phyloP scores from a whole-genome alignment of 2,888 invertebrate genomes.

The Leptogaster cylindrica region DNA sequence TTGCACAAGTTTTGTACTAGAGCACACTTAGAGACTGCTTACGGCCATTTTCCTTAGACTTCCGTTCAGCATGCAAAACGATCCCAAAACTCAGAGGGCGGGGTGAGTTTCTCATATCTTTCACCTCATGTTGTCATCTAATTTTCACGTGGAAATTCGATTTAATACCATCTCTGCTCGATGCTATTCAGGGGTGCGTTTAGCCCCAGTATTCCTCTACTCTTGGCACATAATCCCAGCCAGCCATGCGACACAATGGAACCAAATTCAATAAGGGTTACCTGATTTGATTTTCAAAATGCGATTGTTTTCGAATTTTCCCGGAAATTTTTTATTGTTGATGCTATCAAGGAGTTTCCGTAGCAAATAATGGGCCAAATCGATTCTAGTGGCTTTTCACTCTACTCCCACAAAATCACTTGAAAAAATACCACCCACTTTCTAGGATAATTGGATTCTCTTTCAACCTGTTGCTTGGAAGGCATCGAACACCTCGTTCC shows the following conservation, averaged over 20 bases:
- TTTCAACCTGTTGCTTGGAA: slow-evolving; percentile 33
- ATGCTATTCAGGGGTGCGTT: slow-evolving; percentile 34
- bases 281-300: slow-evolving; percentile 41
- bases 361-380: slow-evolving; percentile 37
- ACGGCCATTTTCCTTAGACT: slow-evolving; percentile 29
- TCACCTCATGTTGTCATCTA: slow-evolving; percentile 35
- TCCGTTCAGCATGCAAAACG: slow-evolving; percentile 38
- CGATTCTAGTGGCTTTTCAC: slow-evolving; percentile 36
- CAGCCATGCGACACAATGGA: slow-evolving; percentile 22
- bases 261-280: slow-evolving; percentile 41
- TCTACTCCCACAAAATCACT: slow-evolving; percentile 11
- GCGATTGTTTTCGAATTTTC: slow-evolving; percentile 41
- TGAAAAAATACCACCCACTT: slow-evolving; percentile 6
- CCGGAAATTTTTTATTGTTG: slow-evolving; percentile 41
- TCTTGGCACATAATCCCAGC: background rate
- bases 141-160: slow-evolving; percentile 41
- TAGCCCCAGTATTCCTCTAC: background rate
- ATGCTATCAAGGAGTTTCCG: slow-evolving; percentile 37
- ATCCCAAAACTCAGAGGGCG: slow-evolving; percentile 11
- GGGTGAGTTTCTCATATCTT: slow-evolving; percentile 33
- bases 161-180: slow-evolving; percentile 39
- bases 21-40: slow-evolving; percentile 17
- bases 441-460: slow-evolving; percentile 33
- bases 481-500: background rate
- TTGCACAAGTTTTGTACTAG: slow-evolving; percentile 6